These are phyloP conservation scores for Tipula unca DNA, from an alignment of 2,888 invertebrate genomes.

Conservation along the genomic window DNA sequence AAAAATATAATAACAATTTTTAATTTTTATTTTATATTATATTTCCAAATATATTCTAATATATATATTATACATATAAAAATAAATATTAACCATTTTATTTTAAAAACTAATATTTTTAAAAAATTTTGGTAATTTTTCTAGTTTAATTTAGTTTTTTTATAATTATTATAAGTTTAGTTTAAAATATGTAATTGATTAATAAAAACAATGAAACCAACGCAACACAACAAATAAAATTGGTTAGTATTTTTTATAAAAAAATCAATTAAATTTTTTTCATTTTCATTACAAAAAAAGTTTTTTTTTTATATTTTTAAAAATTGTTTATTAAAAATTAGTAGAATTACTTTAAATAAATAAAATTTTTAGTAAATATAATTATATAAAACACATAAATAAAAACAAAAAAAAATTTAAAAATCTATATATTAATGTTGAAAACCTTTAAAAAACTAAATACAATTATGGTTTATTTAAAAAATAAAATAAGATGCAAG, in stretches of 20 bases:
- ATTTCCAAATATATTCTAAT: not conserved
- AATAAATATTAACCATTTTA: not conserved
- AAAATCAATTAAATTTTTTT: not conserved
- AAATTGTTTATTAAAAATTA: not conserved
- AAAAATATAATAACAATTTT: not conserved
- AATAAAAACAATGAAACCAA: not conserved
- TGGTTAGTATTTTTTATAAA: not conserved
- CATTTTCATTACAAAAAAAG: not conserved
- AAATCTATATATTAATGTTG: conserved; percentile 2
- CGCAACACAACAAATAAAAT: not conserved
- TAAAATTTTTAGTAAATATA: not conserved
- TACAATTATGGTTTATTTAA: not conserved
- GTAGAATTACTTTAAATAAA: conserved; percentile 8
- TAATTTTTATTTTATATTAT: not conserved
- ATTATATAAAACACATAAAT: not conserved
- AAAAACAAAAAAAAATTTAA: not conserved
- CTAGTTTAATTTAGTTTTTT: not conserved
- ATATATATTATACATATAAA: not conserved
- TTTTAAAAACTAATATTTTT: not conserved
- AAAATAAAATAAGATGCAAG: not conserved
- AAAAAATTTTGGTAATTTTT: not conserved
- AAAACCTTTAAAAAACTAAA: not conserved
- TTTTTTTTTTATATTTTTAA: not conserved
- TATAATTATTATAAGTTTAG: not conserved
- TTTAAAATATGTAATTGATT: not conserved